Evolutionary conservation across 2,113 vertebrate genomes (phyloP), one percentile per base, ranked within the genome.

Genomic region (Ictalurus furcatus): DNA sequence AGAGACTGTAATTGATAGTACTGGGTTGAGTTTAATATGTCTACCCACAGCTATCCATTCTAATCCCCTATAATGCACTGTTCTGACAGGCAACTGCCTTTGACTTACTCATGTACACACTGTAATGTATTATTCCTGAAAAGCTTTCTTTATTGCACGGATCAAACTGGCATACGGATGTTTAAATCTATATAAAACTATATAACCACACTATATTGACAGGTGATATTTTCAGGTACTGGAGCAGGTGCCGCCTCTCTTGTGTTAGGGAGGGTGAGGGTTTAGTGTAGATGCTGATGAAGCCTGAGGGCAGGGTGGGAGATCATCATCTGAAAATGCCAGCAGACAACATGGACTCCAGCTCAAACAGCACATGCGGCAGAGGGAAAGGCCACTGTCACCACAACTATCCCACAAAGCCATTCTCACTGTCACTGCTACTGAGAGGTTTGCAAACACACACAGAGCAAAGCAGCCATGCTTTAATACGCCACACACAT

Each of bases 281-380:
- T 79, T 85, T 81, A 65, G 54, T 90, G 79, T 54, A 83, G 67
- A 89, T 83, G 85, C 34, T 90, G 88, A 92, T 91, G 89, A 84
- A 81, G 88, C 58, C 48, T 82, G 91, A 90, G 82, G 59, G 85
- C 86, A 61, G 89, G 86, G 88, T 67, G 59, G 80, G 86, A 73
- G 86, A 87, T 84, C 61, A 67, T 84, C 71, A 30, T 87, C 85
- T 90, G 71, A 90, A 87, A 90, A 88, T 89, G 92, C 91, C 87
- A 93, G 88, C 79, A 92, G 91, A 90, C 90, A 85, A 80, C 85
- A 63, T 87, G 79, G 82, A 91, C 88, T 90, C 86, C 56, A 74
- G n/a, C 82, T 65, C 88, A 91, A 92, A 93, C 89, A 92, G 92
- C 88, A 93, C 92, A 92, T 94, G 92, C 92, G 89, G 91, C 80